phyloP scores from a whole-genome alignment of 2,888 invertebrate species.

The Julus scandinavius region DNA sequence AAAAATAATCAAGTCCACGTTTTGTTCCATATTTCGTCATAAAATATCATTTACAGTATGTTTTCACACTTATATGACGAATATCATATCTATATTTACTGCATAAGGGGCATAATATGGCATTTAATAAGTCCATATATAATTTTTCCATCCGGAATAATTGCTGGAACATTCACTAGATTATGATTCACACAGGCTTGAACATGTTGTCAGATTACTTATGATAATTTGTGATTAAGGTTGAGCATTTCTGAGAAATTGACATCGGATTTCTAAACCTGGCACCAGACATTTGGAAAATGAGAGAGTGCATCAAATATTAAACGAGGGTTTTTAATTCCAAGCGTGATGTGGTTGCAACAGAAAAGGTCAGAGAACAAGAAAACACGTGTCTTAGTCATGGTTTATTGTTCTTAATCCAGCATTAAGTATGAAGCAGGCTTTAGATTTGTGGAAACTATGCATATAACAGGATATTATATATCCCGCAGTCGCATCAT shows the following conservation, averaged over 20 bases:
- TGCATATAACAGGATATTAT: neutral
- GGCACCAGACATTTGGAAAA: neutral
- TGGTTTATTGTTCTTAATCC: neutral
- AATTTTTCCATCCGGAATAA: too few species aligned
- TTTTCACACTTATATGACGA: too few species aligned
- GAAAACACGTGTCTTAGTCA: neutral
- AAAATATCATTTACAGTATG: too few species aligned
- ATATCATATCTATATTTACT: too few species aligned
- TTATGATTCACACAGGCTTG: neutral
- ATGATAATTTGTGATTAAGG: too few species aligned
- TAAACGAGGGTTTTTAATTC: neutral
- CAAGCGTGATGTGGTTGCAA: neutral
- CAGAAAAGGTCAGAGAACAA: neutral
- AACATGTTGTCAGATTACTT: too few species aligned
- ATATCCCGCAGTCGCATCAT: neutral
- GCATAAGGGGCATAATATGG: too few species aligned
- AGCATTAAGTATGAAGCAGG: neutral
- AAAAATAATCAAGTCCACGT: too few species aligned
- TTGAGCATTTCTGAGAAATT: too few species aligned
- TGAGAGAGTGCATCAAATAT: neutral
- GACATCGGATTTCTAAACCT: too few species aligned
- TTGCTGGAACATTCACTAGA: neutral
- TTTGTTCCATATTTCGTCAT: too few species aligned
- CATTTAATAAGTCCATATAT: too few species aligned
- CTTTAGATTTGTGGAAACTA: neutral